A percentile compares a stretch with the other conserved stretches of the same genome.
phyloP scores from a whole-genome alignment of 2,797 vertebrate genomes.

The Oceanodroma leucorhoa region DNA sequence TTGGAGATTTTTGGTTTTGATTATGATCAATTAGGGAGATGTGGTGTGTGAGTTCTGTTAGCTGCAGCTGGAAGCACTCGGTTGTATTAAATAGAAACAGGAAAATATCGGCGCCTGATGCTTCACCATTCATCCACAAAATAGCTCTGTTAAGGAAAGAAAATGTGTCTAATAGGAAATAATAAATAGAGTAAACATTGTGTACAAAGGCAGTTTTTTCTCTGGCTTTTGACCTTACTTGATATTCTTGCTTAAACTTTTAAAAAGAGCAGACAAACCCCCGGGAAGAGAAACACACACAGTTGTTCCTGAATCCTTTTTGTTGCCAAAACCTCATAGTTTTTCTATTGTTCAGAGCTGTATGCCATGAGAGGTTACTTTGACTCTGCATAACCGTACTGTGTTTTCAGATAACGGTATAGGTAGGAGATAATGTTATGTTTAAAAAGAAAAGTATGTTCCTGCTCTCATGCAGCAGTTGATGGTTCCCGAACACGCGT shows the following conservation, averaged over 20 bases:
- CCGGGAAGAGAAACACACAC: not conserved
- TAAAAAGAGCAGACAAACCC: not conserved
- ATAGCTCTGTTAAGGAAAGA: not conserved
- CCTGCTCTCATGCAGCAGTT: not conserved
- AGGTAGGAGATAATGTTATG: not conserved
- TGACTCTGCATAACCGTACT: not conserved
- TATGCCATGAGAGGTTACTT: not conserved
- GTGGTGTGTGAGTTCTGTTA: not conserved
- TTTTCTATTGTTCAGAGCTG: not conserved
- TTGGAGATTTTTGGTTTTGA: not conserved
- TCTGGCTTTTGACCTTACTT: not conserved
- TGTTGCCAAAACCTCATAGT: not conserved
- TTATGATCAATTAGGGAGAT: not conserved
- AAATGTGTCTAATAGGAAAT: not conserved
- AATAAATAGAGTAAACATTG: not conserved
- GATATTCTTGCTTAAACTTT: not conserved
- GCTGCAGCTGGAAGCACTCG: constrained; percentile 9
- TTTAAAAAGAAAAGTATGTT: not conserved
- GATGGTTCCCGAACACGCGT: fast-evolving
- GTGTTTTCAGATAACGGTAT: not conserved
- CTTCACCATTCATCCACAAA: not conserved
- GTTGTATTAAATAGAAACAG: not conserved
- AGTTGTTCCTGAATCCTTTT: not conserved
- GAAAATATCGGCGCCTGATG: not conserved
- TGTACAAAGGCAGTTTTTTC: not conserved